phyloP scores from a whole-genome alignment of 2,888 invertebrate genomes.

The Litoditis marina region DNA sequence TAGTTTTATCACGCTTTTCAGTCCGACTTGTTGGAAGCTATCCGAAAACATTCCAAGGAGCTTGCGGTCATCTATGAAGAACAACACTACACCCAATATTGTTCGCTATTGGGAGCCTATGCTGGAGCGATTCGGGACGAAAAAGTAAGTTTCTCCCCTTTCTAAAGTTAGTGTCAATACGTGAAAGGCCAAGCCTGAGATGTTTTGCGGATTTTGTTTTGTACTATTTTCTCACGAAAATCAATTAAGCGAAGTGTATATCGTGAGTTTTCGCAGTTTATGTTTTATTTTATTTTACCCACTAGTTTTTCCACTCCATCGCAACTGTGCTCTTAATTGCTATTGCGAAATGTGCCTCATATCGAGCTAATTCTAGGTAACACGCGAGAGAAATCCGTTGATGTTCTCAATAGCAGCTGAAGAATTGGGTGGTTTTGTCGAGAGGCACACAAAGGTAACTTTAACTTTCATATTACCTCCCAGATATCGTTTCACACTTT shows the following conservation, averaged over 20 bases:
- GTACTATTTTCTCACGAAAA: no score
- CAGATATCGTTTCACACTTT: no score
- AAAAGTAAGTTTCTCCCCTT: conserved; percentile 10
- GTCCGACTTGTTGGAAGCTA: conserved; percentile 23
- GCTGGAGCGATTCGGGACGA: conserved; percentile 42
- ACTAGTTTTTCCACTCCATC: no score
- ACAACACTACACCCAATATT: conserved; percentile 42
- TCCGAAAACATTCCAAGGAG: conserved; percentile 24
- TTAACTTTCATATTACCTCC: no score
- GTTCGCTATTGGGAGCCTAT: conserved; percentile 40
- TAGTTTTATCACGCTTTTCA: conserved; percentile 4
- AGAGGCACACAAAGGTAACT: conserved; percentile 18
- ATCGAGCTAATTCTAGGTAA: conserved; percentile 19
- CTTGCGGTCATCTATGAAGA: conserved; percentile 23
- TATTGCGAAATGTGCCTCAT: neutral
- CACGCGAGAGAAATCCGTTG: conserved; percentile 40
- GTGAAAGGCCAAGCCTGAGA: no score
- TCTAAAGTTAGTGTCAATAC: no score
- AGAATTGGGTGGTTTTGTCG: conserved; percentile 46
- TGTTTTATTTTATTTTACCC: no score
- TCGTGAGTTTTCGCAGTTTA: no score
- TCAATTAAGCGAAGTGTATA: no score
- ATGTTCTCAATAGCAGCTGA: conserved; percentile 44
- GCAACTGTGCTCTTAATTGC: neutral
- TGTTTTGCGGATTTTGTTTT: neutral